These are phyloP conservation scores for Nomada hirtipes DNA, from an alignment of 2,888 invertebrate genomes.

Conservation along the genomic window DNA sequence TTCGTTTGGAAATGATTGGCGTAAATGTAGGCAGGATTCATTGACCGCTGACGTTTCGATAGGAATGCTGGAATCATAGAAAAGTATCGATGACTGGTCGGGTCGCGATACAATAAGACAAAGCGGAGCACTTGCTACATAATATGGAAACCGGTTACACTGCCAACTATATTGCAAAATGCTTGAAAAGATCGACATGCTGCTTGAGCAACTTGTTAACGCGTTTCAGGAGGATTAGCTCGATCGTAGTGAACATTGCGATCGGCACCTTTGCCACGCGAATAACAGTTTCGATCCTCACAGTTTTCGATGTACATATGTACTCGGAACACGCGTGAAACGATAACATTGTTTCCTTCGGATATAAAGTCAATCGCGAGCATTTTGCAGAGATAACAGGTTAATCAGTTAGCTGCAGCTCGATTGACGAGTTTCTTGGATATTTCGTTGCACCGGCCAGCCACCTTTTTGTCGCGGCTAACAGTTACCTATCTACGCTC, in stretches of 20 bases:
- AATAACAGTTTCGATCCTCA: not conserved
- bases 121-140: constrained; percentile 61
- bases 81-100: constrained; percentile 51
- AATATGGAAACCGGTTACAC: constrained; percentile 65
- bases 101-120: constrained; percentile 55
- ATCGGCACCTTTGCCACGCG: constrained; percentile 5
- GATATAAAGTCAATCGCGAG: constrained; percentile 80
- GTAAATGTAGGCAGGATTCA: no score
- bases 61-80: not conserved
- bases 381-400: constrained; percentile 76
- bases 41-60: not conserved
- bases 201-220: constrained; percentile 14
- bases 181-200: constrained; percentile 62
- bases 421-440: constrained; percentile 13
- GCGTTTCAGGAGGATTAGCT: constrained; percentile 26
- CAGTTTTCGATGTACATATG: no score
- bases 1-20: no score
- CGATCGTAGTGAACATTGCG: not conserved
- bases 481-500: no score
- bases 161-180: constrained; percentile 64
- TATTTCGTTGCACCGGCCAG: not conserved
- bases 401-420: constrained; percentile 72
- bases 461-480: no score
- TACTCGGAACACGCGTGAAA: constrained; percentile 50
- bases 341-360: constrained; percentile 63